phyloP scores from a whole-genome alignment of 2,888 invertebrate species.

The Megalurothrips usitatus region DNA sequence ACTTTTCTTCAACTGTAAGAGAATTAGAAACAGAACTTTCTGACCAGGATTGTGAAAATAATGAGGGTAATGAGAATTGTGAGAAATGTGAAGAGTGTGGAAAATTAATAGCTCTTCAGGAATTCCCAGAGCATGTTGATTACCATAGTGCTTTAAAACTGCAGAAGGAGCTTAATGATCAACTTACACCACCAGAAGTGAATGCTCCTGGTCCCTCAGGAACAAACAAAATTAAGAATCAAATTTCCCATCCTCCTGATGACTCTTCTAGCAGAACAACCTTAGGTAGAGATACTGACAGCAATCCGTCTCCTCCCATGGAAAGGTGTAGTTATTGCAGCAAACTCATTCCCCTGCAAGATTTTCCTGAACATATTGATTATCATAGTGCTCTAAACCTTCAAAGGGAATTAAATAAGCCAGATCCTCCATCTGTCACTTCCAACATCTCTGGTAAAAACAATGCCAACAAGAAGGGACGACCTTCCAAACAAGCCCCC shows the following conservation, averaged over 20 bases:
- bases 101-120: constrained; percentile 55
- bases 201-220: background rate
- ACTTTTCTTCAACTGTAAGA: constrained; percentile 27
- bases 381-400: constrained; percentile 79
- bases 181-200: background rate
- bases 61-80: constrained; percentile 36
- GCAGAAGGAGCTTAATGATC: constrained; percentile 58
- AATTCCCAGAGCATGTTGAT: constrained; percentile 71
- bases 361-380: constrained; percentile 71
- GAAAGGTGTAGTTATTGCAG: constrained; percentile 66
- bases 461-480: background rate
- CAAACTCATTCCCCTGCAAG: constrained; percentile 56
- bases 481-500: background rate
- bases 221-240: background rate
- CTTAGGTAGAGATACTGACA: background rate
- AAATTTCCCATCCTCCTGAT: background rate
- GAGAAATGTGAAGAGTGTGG: constrained; percentile 66
- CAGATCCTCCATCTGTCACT: background rate
- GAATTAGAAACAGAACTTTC: constrained; percentile 35
- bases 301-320: background rate
- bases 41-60: constrained; percentile 37
- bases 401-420: constrained; percentile 58
- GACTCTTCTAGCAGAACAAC: background rate
- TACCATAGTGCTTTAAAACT: constrained; percentile 79
- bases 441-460: no score